Evolutionary conservation across 2,113 vertebrate genomes (phyloP).

Genomic region (Delphinus delphis): DNA sequence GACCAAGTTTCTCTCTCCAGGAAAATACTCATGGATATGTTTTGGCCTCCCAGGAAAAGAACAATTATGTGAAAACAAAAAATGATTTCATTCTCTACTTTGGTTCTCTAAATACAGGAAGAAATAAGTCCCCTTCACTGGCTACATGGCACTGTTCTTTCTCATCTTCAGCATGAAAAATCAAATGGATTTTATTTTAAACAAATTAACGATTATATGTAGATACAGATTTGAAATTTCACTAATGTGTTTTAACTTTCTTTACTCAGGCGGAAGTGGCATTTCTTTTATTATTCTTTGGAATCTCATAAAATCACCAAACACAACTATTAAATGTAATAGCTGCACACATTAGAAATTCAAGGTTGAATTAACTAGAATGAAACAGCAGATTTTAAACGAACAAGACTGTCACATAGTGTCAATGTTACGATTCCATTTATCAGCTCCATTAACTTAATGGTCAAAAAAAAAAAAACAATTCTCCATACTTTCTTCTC

Average conservation of each 20-base stretch:
- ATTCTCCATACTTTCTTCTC: constrained; percentile 19
- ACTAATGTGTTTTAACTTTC: constrained; percentile 56
- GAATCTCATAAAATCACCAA: constrained; percentile 72
- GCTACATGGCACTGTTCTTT: neutral
- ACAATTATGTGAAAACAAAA: neutral
- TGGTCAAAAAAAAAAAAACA: constrained; percentile 50
- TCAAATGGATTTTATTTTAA: neutral
- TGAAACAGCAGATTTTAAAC: constrained; percentile 66
- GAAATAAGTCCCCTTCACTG: neutral
- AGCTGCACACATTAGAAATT: constrained; percentile 61
- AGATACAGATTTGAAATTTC: neutral
- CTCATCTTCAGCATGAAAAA: neutral
- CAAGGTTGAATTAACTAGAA: constrained; percentile 54
- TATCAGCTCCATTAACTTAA: constrained; percentile 77
- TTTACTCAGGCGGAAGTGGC: constrained; percentile 29
- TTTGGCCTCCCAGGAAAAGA: neutral
- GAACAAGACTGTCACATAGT: constrained; percentile 70
- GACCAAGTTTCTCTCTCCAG: neutral
- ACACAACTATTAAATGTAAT: constrained; percentile 51
- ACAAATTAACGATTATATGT: neutral
- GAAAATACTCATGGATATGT: neutral
- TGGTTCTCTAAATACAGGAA: neutral
- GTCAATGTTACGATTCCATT: constrained; percentile 75
- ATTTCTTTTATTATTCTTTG: constrained; percentile 72
- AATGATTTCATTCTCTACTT: neutral